Conservation (phyloP, 2,113 vertebrate species). For the Cavia aperea region DNA sequence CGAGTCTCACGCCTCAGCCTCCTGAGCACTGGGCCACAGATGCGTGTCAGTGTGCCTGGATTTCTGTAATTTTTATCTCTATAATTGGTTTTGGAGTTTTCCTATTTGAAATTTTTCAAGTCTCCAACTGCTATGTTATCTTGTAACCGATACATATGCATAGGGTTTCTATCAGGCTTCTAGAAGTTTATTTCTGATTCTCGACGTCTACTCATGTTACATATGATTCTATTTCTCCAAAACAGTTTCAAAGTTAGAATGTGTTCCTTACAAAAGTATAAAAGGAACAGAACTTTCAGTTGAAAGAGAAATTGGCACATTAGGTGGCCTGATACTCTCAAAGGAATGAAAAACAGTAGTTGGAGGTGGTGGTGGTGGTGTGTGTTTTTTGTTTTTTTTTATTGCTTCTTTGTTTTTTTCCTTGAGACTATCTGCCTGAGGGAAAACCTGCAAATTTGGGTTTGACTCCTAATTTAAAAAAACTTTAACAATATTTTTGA, state of each 20-base stretch:
- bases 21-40: background rate
- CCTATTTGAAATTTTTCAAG: background rate
- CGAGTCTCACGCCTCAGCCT: background rate
- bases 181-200: constrained; percentile 15
- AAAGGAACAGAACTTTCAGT: background rate
- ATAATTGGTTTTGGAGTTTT: background rate
- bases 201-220: background rate
- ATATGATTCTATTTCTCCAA: background rate
- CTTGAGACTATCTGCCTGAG: background rate
- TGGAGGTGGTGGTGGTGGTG: background rate
- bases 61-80: background rate
- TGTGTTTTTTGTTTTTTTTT: background rate
- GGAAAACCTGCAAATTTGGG: background rate
- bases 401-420: background rate
- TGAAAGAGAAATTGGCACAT: background rate
- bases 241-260: background rate
- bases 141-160: background rate
- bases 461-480: background rate
- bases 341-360: background rate
- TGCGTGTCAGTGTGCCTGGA: accelerated
- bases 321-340: background rate
- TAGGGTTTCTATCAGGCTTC: background rate
- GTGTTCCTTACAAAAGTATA: background rate
- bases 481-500: background rate
- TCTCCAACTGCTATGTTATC: background rate